Percentiles rank a stretch among this genome's conserved stretches.
phyloP scores from a whole-genome alignment of 2,797 vertebrate genomes.

The Scleropages formosus region DNA sequence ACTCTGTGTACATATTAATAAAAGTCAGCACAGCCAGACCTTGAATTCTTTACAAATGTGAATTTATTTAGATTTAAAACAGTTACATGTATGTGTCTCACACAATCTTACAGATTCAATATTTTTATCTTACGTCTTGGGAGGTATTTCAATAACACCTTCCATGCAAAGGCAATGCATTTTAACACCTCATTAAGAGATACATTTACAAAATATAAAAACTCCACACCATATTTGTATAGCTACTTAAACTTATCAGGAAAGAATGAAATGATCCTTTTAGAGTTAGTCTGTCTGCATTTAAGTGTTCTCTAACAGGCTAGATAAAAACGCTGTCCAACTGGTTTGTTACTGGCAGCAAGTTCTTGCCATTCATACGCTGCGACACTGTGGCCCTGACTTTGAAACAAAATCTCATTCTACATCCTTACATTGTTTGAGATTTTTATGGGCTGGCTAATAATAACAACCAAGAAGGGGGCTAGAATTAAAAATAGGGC shows the following conservation, averaged over 20 bases:
- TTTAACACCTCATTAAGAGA: no score
- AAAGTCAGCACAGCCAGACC: slow-evolving; percentile 47
- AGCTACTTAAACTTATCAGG: no score
- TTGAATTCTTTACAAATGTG: not conserved
- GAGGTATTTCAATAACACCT: no score
- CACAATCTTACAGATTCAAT: not conserved
- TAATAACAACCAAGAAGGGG: slow-evolving; percentile 53
- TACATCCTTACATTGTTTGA: slow-evolving; percentile 63
- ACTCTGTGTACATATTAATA: slow-evolving; percentile 49
- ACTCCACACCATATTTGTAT: no score
- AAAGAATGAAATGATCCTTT: no score
- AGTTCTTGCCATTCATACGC: slow-evolving; percentile 49
- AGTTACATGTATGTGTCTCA: not conserved
- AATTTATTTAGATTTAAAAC: slow-evolving; percentile 19
- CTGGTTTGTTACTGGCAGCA: slow-evolving; percentile 46
- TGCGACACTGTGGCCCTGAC: slow-evolving; percentile 49
- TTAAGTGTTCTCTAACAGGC: not conserved
- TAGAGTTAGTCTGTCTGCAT: not conserved
- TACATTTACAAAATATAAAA: no score
- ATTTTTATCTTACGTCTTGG: not conserved
- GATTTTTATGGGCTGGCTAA: slow-evolving; percentile 48
- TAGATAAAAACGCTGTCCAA: not conserved
- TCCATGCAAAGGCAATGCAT: no score
- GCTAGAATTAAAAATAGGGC: slow-evolving; percentile 55
- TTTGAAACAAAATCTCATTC: slow-evolving; percentile 52